Conservation (phyloP, 1,140 invertebrate species). For the Pogonomyrmex barbatus region DNA sequence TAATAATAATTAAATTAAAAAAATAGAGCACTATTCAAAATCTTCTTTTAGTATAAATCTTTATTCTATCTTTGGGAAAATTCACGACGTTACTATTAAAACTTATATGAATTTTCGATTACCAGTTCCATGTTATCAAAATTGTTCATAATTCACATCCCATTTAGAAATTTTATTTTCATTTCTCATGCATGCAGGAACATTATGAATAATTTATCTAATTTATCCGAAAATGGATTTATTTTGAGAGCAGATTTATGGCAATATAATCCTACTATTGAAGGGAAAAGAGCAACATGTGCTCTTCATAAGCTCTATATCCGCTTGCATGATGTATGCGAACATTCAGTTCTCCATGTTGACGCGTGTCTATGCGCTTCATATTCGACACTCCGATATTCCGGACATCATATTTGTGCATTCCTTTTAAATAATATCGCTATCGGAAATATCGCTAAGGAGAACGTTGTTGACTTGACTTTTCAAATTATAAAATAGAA, state of each 20-base stretch:
- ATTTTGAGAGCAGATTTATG: slow-evolving; percentile 5
- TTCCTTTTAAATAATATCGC: background rate
- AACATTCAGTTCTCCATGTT: slow-evolving; percentile 17
- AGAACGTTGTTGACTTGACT: background rate
- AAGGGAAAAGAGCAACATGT: slow-evolving; percentile 30
- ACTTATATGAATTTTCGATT: background rate
- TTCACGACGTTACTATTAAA: background rate
- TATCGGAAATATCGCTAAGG: background rate
- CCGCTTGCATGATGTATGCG: background rate
- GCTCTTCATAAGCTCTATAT: slow-evolving; percentile 17
- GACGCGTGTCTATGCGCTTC: slow-evolving; percentile 24
- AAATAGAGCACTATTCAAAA: too few relatives aligned
- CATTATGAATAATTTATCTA: background rate
- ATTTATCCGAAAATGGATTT: slow-evolving; percentile 8
- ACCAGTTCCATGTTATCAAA: background rate
- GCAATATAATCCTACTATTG: background rate
- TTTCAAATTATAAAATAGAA: background rate
- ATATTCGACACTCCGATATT: background rate
- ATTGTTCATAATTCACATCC: background rate
- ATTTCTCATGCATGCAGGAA: background rate
- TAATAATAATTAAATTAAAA: too few relatives aligned
- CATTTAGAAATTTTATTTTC: background rate
- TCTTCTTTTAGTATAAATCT: too few relatives aligned
- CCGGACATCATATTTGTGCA: background rate
- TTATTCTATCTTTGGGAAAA: background rate